Conservation (phyloP, 1,140 invertebrate species). For the Nasonia giraulti region DNA sequence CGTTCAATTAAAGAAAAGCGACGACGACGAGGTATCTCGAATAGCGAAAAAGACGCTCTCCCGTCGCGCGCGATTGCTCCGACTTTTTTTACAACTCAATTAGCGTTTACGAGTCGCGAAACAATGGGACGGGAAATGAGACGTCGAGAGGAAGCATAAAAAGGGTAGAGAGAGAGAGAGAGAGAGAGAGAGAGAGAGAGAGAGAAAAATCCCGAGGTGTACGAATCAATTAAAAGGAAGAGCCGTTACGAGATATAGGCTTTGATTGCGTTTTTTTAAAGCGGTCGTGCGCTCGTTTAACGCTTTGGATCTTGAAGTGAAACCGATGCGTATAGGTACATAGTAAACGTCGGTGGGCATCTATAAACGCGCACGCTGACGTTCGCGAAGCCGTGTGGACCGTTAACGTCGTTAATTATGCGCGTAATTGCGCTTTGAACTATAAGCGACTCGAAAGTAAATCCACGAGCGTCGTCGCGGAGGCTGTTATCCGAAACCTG, state of each 20-base stretch:
- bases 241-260: background rate
- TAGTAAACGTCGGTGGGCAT: too few species aligned
- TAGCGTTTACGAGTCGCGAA: slow-evolving; percentile 35
- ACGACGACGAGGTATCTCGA: too few species aligned
- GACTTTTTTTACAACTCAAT: slow-evolving; percentile 36
- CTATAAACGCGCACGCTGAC: too few species aligned
- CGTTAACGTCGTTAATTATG: background rate
- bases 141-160: background rate
- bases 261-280: background rate
- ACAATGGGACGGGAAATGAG: slow-evolving; percentile 22
- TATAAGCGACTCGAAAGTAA: background rate
- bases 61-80: background rate
- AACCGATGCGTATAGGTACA: too few species aligned
- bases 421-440: background rate
- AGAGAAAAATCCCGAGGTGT: background rate
- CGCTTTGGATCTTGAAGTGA: too few species aligned
- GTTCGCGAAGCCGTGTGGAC: too few species aligned
- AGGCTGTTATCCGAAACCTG: background rate
- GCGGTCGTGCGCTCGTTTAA: too few species aligned
- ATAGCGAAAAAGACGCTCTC: background rate
- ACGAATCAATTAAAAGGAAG: slow-evolving; percentile 18
- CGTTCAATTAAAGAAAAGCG: too few species aligned
- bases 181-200: background rate
- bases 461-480: background rate
- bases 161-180: background rate